phyloP scores from a whole-genome alignment of 1,140 invertebrate species.

The Drosophila ogumai region DNA sequence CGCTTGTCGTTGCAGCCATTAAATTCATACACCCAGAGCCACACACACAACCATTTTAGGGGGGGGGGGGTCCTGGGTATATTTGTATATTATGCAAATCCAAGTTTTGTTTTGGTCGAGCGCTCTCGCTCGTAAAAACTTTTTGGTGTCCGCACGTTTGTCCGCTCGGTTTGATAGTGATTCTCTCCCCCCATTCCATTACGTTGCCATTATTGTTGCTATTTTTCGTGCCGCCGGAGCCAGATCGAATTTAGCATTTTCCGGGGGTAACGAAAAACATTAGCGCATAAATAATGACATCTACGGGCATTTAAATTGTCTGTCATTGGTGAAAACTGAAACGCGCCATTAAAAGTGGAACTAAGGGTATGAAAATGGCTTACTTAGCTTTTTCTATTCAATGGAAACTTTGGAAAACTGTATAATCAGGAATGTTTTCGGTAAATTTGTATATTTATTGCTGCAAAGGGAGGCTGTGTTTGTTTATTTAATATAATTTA shows the following conservation, averaged over 20 bases:
- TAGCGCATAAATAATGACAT: conserved; percentile 65
- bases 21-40: conserved; percentile 52
- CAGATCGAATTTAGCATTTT: conserved; percentile 63
- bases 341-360: conserved; percentile 23
- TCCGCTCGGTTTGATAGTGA: conserved; percentile 58
- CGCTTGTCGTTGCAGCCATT: conserved; percentile 80
- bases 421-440: conserved; percentile 8
- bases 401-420: conserved; percentile 3
- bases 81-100: conserved; percentile 77
- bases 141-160: conserved; percentile 72
- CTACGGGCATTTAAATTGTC: conserved; percentile 51
- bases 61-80: conserved; percentile 19
- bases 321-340: conserved; percentile 34
- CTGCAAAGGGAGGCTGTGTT: neutral
- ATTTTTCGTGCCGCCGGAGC: conserved; percentile 26
- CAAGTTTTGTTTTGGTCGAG: conserved; percentile 62
- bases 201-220: conserved; percentile 29
- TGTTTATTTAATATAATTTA: neutral
- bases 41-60: conserved; percentile 4
- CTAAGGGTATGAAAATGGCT: conserved; percentile 22
- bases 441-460: neutral
- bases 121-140: conserved; percentile 76
- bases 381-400: conserved; percentile 9
- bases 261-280: conserved; percentile 56
- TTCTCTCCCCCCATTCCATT: conserved; percentile 10